A percentile compares a stretch with the other conserved stretches of the same genome.
These are phyloP conservation scores for Ichneumon xanthorius DNA, from an alignment of 2,888 invertebrate genomes.

Conservation along the genomic window DNA sequence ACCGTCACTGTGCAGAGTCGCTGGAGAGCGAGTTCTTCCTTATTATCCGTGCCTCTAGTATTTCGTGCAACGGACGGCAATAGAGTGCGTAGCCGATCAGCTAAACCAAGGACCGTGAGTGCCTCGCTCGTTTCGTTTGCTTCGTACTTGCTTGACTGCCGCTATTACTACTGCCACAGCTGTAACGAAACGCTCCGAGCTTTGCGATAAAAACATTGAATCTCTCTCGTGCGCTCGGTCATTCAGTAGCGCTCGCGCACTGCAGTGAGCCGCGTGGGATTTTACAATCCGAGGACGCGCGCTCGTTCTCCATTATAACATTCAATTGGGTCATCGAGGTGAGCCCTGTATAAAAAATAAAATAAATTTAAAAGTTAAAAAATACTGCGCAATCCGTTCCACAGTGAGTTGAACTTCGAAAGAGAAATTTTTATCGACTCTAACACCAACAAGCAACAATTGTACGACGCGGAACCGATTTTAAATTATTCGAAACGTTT, in stretches of 20 bases:
- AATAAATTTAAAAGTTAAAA: neutral
- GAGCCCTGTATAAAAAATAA: neutral
- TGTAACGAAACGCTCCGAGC: conserved; percentile 18
- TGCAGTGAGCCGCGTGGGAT: conserved; percentile 34
- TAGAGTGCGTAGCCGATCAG: conserved; percentile 47
- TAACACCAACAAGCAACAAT: neutral
- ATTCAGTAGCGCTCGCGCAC: conserved; percentile 39
- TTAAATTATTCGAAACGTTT: neutral
- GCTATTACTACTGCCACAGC: neutral
- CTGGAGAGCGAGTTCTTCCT: neutral
- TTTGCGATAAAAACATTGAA: conserved; percentile 47
- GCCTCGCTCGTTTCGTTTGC: conserved; percentile 36
- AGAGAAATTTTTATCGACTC: conserved; percentile 7
- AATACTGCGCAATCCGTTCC: neutral
- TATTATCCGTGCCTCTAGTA: conserved; percentile 19
- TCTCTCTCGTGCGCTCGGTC: conserved; percentile 34
- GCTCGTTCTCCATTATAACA: conserved; percentile 2
- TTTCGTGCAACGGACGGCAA: conserved; percentile 22
- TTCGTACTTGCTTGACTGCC: conserved; percentile 10
- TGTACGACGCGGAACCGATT: neutral
- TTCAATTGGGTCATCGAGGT: conserved; percentile 30
- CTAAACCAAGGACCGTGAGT: conserved; percentile 64
- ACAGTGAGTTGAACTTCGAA: neutral
- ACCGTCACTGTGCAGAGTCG: neutral
- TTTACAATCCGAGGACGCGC: conserved; percentile 22